phyloP scores from a whole-genome alignment of 2,113 vertebrate species.

The Cyprinus carpio region DNA sequence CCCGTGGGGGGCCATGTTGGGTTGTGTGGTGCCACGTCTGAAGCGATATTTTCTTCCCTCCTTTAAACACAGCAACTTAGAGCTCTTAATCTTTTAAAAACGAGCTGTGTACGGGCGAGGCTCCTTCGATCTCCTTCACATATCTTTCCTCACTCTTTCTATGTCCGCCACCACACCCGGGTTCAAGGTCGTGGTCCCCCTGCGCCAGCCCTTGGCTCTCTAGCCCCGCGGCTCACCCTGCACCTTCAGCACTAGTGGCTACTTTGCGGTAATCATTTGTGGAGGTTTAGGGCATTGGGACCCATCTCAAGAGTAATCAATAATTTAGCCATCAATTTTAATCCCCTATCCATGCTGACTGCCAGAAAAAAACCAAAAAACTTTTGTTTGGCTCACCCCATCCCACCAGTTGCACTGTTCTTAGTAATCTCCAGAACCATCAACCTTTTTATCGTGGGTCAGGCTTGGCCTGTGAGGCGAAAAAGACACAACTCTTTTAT shows the following conservation, averaged over 20 bases:
- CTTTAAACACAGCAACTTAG: conserved; percentile 89
- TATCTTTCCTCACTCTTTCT: no score
- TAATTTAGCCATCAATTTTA: conserved; percentile 95
- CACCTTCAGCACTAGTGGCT: conserved; percentile 43
- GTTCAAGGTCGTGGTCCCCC: no score
- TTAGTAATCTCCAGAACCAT: conserved; percentile 94
- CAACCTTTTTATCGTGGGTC: conserved; percentile 94
- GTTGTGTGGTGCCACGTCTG: conserved; percentile 93
- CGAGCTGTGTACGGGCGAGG: conserved; percentile 89
- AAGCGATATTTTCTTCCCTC: conserved; percentile 94
- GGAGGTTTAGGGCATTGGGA: conserved; percentile 82
- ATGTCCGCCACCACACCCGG: conserved; percentile 76
- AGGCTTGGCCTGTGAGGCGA: conserved; percentile 82
- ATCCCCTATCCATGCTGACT: no score
- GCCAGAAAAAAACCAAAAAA: no score
- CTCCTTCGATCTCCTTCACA: no score
- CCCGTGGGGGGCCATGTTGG: no score
- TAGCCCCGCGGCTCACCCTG: conserved; percentile 63
- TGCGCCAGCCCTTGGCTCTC: no score
- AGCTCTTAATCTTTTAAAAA: conserved; percentile 93
- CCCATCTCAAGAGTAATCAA: conserved; percentile 90
- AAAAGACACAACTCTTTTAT: conserved; percentile 15
- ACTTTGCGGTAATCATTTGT: no score
- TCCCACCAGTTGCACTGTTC: conserved; percentile 85
- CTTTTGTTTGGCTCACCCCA: no score